Evolutionary conservation across 2,797 vertebrate species (phyloP), one percentile per base, ranked within the genome.

Genomic region (Labroides dimidiatus): DNA sequence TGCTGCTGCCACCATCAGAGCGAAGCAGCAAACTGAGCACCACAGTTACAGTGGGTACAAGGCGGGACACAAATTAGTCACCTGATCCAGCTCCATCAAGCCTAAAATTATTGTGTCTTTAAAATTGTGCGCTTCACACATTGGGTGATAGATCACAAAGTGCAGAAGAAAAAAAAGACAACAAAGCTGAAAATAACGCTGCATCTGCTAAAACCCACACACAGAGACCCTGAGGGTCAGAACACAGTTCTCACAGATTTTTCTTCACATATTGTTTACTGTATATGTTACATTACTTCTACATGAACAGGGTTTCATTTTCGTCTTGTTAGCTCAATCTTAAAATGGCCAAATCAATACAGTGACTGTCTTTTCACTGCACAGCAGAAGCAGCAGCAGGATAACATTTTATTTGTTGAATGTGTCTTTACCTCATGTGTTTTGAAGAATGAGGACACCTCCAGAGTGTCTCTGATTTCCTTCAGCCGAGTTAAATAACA

Each of bases 361-460:
- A 23, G 10, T n/a, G 10, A 12, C 45, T n/a, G 21, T 59, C 20
- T 45, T 39, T 20, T 14, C 43, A 6, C 11, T 15, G 59, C 23
- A 54, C 36, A 12, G 8, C 30, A 8, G 30, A 33, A 30, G 23
- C 54, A 60, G 21, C 14, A 62, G 52, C 16, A 43, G 45, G 8
- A 0, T 8, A 24, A 24, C 10, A n/a, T n/a, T 21, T 1, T 24
- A 36, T 50, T 47, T 27, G 19, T 16, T 21, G 27, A 5, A n/a
- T 2, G 3, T 47, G 5, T 54, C 4, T 69, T 88, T 93, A 99
- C 98, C 97, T 99, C 97, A 1, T 99, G 98, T 74, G 94, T 93
- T 90, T 94, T 95, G 92, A 99, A 99, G 95, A 99, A 99, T 0
- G 94, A 84, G 8, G 98, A 99, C 1, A 80, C 85, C 89, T 97